Base-by-base conservation (phyloP, 2,888 invertebrate species). In the Hartigia nigra region DNA sequence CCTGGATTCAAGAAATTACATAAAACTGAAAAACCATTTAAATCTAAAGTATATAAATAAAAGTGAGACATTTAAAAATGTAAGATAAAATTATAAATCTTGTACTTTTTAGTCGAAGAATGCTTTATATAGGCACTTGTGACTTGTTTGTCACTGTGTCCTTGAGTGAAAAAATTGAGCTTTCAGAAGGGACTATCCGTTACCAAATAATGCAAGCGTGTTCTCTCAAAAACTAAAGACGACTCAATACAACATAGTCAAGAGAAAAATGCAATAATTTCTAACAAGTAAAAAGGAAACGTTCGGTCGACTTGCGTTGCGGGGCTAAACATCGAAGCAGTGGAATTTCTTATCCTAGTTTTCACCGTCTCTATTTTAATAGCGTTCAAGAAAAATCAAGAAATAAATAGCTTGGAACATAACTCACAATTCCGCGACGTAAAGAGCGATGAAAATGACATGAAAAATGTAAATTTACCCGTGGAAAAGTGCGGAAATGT, bases 381-480 rank as follows among this genome's bases (percentile, higher is more conserved):
- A 55, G 9, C 23, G 23, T 55, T 2, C 55, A 55, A 55, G 14
- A 9, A 55, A 55, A 55, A 55, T 55, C 9, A 55, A 9, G 55
- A 55, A 55, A 55, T 55, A 23, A 55, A 23, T 55, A 55, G 2
- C 23, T 55, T 9, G 23, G 55, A 55, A 23, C 55, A 55, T 55
- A 23, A 23, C 23, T 55, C 55, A 55, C 55, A 55, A 55, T 55
- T 9, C 55, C 23, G 23, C 55, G 23, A 55, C 23, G 23, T 55
- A 23, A 55, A 55, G 23, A 55, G 23, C 5, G 2, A 36, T 31
- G 5, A 75, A 75, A 75, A 36, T 36, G 34, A 37, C 35, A 31
- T 34, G 31, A 37, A 79, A 75, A 78, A 76, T 55, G 23, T 4
- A 14, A 12, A 82, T 83, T 91, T 91, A 90, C 90, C 91, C 85